Conservation (phyloP, 2,797 vertebrate genomes). For the Heteromormyrus szaboi region DNA sequence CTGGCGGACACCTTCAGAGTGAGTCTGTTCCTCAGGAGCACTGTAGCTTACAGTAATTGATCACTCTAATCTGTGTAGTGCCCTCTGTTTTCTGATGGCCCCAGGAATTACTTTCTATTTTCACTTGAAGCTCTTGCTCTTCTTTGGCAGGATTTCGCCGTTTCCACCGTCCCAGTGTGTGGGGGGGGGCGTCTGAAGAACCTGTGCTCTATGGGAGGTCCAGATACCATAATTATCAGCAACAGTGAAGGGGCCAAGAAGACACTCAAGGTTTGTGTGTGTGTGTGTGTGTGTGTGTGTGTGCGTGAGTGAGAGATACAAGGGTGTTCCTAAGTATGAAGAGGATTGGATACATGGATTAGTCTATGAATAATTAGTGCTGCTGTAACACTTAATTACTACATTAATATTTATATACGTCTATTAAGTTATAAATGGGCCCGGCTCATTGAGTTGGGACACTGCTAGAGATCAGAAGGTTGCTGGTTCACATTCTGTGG, state of each 20-base stretch:
- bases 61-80: not conserved
- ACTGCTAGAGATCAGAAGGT: not conserved
- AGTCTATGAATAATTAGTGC: not conserved
- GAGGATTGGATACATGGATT: not conserved
- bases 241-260: constrained; percentile 74
- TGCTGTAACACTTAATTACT: not conserved
- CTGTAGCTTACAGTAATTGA: not conserved
- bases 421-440: not conserved
- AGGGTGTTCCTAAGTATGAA: not conserved
- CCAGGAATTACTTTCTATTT: not conserved
- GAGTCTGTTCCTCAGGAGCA: constrained; percentile 29
- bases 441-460: not conserved
- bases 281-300: not conserved
- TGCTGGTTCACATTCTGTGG: not conserved
- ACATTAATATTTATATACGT: not conserved
- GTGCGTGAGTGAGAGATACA: not conserved
- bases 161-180: constrained; percentile 77
- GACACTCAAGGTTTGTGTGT: constrained; percentile 66
- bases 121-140: not conserved
- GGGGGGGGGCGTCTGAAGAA: constrained; percentile 73
- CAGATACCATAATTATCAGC: constrained; percentile 75
- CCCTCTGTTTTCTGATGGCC: not conserved
- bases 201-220: constrained; percentile 85
- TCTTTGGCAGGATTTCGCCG: constrained; percentile 72
- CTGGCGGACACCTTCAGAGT: constrained; percentile 83